These are phyloP conservation scores for Upupa epops DNA, from an alignment of 2,113 vertebrate species.

Conservation along the genomic window DNA sequence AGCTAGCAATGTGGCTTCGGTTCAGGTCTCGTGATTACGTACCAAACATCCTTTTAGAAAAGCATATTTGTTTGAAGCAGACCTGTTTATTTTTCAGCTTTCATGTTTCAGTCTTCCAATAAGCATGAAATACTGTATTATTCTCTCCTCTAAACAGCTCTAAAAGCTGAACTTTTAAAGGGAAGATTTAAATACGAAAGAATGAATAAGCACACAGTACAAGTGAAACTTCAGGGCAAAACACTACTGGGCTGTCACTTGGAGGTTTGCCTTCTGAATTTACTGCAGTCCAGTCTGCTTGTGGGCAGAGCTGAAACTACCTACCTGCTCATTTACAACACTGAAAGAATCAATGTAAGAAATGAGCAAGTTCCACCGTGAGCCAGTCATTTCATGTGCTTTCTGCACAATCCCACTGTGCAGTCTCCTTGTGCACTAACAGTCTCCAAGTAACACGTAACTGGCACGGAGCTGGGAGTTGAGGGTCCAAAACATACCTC, in stretches of 20 bases:
- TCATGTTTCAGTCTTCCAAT: not conserved
- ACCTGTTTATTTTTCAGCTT: not conserved
- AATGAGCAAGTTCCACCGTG: not conserved
- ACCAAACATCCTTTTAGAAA: not conserved
- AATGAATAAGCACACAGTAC: not conserved
- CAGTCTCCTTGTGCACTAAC: not conserved
- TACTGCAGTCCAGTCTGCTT: not conserved
- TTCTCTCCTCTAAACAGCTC: not conserved
- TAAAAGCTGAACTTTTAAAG: not conserved
- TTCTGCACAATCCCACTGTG: not conserved
- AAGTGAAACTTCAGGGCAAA: not conserved
- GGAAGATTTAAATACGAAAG: not conserved
- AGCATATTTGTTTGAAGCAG: not conserved
- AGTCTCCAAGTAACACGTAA: fast-evolving
- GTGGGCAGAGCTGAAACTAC: not conserved
- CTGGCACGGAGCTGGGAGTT: not conserved
- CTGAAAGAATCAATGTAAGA: not conserved
- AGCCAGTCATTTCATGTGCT: not conserved
- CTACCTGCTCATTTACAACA: not conserved
- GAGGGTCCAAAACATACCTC: not conserved
- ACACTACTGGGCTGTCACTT: not conserved
- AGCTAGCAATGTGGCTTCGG: not conserved
- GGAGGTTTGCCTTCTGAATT: not conserved
- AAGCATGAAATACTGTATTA: not conserved
- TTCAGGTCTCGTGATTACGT: not conserved